Base-by-base conservation (phyloP, 2,113 vertebrate species). In the Archilochus colubris region DNA sequence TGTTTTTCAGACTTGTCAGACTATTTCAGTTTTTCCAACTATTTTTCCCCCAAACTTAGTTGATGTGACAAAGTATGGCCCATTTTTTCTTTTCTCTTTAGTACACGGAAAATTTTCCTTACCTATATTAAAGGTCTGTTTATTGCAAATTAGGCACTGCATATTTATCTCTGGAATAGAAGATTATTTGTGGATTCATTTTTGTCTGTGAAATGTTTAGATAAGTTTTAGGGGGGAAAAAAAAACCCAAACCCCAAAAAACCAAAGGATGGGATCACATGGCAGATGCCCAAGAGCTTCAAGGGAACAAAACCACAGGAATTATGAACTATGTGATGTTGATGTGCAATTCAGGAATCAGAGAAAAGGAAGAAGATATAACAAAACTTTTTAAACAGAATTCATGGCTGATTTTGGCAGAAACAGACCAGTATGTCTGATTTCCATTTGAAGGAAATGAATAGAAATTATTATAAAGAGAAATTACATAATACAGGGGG, bases 31-130 rank as follows among this genome's bases (percentile, higher is more conserved):
- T 64, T 95, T 93, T 86, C 70, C 82, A 75, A n/a, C 38, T 67
- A 64, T 17, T 68, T 55, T 68, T 87, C 88, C 13, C 46, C 33
- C 16, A 20, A 31, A 50, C 17, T 79, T 79, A 79, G 58, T 23
- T 68, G 48, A 58, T 38, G 9, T 68, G 62, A 87, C 62, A 85
- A 89, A 82, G 30, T n/a, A 51, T 50, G 58, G 25, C 67, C 67
- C 40, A 3, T 3, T 76, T 73, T 92, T 94, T 91, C 67, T 86
- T 87, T 66, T 28, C 30, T 92, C 48, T 81, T 72, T 69, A 55
- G 46, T 86, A 62, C 74, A 69, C 72, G 82, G 88, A 94, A 88
- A 95, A 36, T 7, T 94, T 91, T 85, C 12, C 62, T 72, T 40
- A 61, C 68, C 30, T 93, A 6, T 88, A 66, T 54, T 85, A 70